A percentile compares a stretch with the other conserved stretches of the same genome.
These are phyloP conservation scores for Oxycera nigricornis DNA, from an alignment of 2,888 invertebrate species.

Conservation along the genomic window DNA sequence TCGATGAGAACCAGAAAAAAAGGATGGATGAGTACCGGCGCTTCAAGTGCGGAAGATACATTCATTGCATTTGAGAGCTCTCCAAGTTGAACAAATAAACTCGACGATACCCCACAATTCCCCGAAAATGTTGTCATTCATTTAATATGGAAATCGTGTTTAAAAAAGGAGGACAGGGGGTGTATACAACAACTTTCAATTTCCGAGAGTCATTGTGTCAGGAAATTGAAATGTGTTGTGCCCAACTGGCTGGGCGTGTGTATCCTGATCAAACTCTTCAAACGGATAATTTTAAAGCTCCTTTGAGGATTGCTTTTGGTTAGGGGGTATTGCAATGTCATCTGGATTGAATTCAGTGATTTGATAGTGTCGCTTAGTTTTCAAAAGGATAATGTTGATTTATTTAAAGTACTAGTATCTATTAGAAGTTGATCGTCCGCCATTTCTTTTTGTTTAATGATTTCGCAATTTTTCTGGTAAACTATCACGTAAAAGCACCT, in stretches of 20 bases:
- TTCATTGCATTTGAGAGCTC: neutral
- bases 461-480: too few relatives aligned
- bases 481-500: too few relatives aligned
- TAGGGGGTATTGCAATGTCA: too few relatives aligned
- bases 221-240: conserved; percentile 13
- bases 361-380: too few relatives aligned
- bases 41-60: neutral
- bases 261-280: neutral
- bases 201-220: neutral
- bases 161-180: neutral
- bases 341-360: too few relatives aligned
- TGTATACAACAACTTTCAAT: neutral
- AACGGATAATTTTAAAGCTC: too few relatives aligned
- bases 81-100: neutral
- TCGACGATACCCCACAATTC: neutral
- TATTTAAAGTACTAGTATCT: too few relatives aligned
- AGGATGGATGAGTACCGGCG: neutral
- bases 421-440: too few relatives aligned
- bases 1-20: neutral
- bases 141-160: neutral
- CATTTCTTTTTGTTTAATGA: too few relatives aligned
- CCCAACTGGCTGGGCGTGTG: neutral
- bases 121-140: neutral
- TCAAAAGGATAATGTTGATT: too few relatives aligned
- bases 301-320: too few relatives aligned